phyloP scores from a whole-genome alignment of 2,888 invertebrate genomes.

The Bugula neritina region DNA sequence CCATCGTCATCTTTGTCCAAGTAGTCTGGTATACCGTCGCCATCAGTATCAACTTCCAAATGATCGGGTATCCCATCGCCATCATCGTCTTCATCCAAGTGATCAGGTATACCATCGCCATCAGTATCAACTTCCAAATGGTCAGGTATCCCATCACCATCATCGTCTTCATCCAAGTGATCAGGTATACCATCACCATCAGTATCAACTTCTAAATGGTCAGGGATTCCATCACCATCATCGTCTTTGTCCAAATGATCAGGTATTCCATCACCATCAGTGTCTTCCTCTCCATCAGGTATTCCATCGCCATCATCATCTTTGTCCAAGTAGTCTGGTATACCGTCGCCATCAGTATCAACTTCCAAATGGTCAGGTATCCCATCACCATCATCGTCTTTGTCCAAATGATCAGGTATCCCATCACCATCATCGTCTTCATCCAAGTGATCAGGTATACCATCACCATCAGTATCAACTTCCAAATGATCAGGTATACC shows the following conservation, averaged over 20 bases:
- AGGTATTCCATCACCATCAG: conserved; percentile 17
- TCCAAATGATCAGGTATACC: conserved; percentile 31
- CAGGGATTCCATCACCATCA: conserved; percentile 15
- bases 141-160: conserved; percentile 11
- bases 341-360: conserved; percentile 13
- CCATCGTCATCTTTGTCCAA: conserved; percentile 9
- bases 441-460: conserved; percentile 11
- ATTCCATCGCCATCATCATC: conserved; percentile 21
- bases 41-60: conserved; percentile 10
- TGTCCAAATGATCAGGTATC: not conserved
- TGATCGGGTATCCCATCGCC: not conserved
- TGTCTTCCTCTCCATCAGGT: conserved; percentile 3
- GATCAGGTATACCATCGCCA: conserved; percentile 11
- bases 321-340: conserved; percentile 4
- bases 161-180: conserved; percentile 18
- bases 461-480: conserved; percentile 7
- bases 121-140: conserved; percentile 8
- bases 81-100: conserved; percentile 16
- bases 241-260: conserved; percentile 3
- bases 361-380: not conserved
- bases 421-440: conserved; percentile 10
- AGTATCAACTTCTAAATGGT: conserved; percentile 15
- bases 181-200: conserved; percentile 17
- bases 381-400: conserved; percentile 9
- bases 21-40: conserved; percentile 17